phyloP scores from a whole-genome alignment of 2,797 vertebrate genomes.

The Cynopterus sphinx region DNA sequence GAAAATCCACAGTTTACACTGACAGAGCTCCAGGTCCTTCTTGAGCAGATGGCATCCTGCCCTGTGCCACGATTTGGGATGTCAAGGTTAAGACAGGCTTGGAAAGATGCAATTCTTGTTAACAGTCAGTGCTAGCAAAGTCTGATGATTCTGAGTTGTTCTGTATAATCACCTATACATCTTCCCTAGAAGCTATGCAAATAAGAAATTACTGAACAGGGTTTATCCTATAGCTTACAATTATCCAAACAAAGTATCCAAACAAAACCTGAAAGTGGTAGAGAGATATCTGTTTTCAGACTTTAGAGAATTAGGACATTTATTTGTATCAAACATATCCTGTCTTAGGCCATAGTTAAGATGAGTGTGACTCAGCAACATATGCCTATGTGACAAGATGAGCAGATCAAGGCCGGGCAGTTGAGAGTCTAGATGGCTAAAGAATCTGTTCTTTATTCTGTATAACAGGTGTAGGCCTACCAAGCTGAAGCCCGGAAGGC shows the following conservation, averaged over 20 bases:
- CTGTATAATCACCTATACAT: neutral
- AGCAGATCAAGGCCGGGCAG: too few relatives aligned
- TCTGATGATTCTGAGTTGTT: neutral
- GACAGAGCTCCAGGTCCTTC: constrained; percentile 86
- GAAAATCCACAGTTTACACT: constrained; percentile 81
- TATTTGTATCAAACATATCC: neutral
- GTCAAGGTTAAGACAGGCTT: constrained; percentile 86
- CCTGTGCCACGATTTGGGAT: constrained; percentile 88
- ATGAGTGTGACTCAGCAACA: neutral
- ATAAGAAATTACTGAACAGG: neutral
- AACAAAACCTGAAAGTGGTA: neutral
- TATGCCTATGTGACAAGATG: neutral
- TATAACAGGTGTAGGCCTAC: constrained; percentile 85
- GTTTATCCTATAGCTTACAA: neutral
- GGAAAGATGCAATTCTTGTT: neutral
- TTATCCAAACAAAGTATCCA: neutral
- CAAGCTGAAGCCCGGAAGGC: constrained; percentile 85
- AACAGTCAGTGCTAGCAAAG: neutral
- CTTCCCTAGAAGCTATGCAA: neutral
- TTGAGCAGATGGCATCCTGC: constrained; percentile 90
- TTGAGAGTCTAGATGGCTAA: neutral
- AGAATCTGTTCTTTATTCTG: neutral
- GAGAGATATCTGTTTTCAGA: neutral
- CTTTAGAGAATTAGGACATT: neutral
- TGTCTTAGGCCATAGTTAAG: neutral